A percentile compares a stretch with the other conserved stretches of the same genome.
Conservation (phyloP, 2,888 invertebrate genomes). For the Girardia tigrina region DNA sequence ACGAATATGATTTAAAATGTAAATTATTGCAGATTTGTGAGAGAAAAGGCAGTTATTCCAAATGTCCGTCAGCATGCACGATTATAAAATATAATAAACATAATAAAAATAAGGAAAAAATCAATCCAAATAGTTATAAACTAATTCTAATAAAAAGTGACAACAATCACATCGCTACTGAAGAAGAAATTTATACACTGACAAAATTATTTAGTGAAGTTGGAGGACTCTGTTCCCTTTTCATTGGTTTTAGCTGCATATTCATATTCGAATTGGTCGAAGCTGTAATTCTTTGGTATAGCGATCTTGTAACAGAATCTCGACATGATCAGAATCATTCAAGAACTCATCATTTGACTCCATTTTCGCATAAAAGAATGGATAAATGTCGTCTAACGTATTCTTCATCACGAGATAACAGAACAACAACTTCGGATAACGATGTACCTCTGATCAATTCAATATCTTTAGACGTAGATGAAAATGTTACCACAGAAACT, state of each 20-base stretch:
- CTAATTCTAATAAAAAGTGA: neutral
- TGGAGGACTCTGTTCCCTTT: constrained; percentile 29
- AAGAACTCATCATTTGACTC: neutral
- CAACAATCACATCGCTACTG: neutral
- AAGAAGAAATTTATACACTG: constrained; percentile 27
- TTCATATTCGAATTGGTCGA: constrained; percentile 30
- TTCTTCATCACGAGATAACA: neutral
- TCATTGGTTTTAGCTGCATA: constrained; percentile 32
- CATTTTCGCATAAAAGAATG: neutral
- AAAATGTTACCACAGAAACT: neutral
- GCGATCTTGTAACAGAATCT: neutral
- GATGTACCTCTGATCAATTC: neutral
- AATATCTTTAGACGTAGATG: neutral
- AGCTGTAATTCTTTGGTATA: constrained; percentile 26
- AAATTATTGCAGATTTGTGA: neutral
- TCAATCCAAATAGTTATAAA: neutral
- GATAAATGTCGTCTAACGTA: neutral
- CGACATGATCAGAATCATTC: neutral
- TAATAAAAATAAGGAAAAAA: neutral
- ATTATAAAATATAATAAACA: neutral
- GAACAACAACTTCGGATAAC: neutral
- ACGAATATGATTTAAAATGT: neutral
- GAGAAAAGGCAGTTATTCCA: neutral
- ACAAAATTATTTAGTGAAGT: constrained; percentile 33
- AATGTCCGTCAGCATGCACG: neutral